Base-by-base conservation (phyloP, 2,888 invertebrate genomes). In the Eulithis prunata region DNA sequence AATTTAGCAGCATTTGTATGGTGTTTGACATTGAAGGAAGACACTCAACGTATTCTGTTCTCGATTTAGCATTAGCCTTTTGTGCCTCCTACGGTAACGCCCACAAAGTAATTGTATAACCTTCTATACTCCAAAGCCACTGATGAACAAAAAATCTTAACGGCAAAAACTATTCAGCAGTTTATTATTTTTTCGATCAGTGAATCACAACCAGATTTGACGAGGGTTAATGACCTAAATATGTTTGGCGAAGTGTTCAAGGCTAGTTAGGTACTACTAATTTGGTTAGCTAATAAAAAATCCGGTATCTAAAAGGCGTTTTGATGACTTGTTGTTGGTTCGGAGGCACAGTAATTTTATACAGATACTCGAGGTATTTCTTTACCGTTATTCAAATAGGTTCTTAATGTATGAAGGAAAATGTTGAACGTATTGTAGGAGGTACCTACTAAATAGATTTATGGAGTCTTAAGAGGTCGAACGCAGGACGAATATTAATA, bases 161-260 rank as follows among this genome's bases (percentile, higher is more conserved):
- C 87, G 84, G 86, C 90, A 93, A 92, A 93, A 93, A 93, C 90
- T 89, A 85, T 88, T 88, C 83, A 82, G 86, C 81, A 83, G 86
- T 89, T 88, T 90, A 91, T 89, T 90, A 90, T 91, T 89, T 91
- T 90, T 91, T 86, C 88, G 89, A 86, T 89, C 89, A 87, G 89
- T 93, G 93, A 93, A 91, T 93, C 93, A 92, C 89, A 88, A 89
- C 87, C 87, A 90, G 90, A 92, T 90, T 92, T 87, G 89, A 88
- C 82, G 80, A 89, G 91, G 93, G 93, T 93, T 88, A 92, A 91
- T 90, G 91, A 92, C 93, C 93, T 82, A 90, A 91, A 91, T 91
- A 86, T 89, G 89, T 88, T 90, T 88, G 86, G 89, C 87, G 82
- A 87, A 89, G 83, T 88, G 83, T 88, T 90, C 93, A 93, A 93